These are phyloP conservation scores for Homarus gammarus DNA, from an alignment of 2,888 invertebrate species.

Conservation along the genomic window DNA sequence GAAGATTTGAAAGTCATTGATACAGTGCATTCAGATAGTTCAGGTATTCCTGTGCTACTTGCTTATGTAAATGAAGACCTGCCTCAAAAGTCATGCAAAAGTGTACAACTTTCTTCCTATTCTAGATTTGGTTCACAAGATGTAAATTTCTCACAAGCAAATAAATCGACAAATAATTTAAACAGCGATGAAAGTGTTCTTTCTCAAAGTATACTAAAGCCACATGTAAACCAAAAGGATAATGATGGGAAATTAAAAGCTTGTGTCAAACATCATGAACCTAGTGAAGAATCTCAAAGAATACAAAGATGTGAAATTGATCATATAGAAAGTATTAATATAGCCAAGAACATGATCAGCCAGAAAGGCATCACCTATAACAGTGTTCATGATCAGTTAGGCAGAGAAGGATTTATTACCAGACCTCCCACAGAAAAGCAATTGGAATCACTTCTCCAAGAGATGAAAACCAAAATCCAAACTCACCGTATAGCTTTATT, in stretches of 20 bases:
- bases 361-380: background rate
- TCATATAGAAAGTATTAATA: background rate
- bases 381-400: background rate
- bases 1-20: background rate
- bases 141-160: background rate
- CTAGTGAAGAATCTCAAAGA: background rate
- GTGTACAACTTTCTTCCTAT: background rate
- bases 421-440: background rate
- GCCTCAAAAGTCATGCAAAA: background rate
- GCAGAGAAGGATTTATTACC: background rate
- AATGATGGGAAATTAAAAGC: background rate
- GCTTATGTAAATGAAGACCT: background rate
- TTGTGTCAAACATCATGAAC: background rate
- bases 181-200: background rate
- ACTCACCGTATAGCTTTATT: background rate
- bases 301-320: background rate
- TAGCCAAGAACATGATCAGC: background rate
- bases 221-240: background rate
- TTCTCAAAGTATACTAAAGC: background rate
- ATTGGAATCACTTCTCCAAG: background rate
- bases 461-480: background rate
- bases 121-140: background rate
- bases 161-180: background rate
- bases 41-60: background rate
- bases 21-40: background rate